These are phyloP conservation scores for Pteria penguin DNA, from an alignment of 2,888 invertebrate species.

Conservation along the genomic window DNA sequence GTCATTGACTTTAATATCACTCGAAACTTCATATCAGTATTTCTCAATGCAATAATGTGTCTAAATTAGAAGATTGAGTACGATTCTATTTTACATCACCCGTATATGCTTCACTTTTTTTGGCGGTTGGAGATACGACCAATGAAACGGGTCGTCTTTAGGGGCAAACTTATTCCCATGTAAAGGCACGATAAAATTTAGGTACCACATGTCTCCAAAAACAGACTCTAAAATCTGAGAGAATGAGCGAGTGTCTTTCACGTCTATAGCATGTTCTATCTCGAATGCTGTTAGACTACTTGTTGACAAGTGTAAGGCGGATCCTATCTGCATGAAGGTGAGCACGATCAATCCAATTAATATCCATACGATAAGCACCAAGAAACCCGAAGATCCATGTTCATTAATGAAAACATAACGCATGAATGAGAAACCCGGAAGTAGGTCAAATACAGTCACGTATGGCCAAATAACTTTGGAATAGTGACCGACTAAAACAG, in stretches of 20 bases:
- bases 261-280: slow-evolving; percentile 59
- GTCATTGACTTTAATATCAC: too few species aligned
- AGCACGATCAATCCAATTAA: slow-evolving; percentile 63
- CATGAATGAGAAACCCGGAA: slow-evolving; percentile 62
- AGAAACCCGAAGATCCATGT: slow-evolving; percentile 44
- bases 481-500: slow-evolving; percentile 47
- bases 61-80: too few species aligned
- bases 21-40: too few species aligned
- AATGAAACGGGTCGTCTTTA: slow-evolving; percentile 18
- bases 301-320: slow-evolving; percentile 53
- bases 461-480: slow-evolving; percentile 37
- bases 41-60: too few species aligned
- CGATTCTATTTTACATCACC: too few species aligned
- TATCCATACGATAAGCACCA: slow-evolving; percentile 61
- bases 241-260: slow-evolving; percentile 56
- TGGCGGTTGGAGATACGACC: slow-evolving; percentile 8
- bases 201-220: slow-evolving; percentile 68
- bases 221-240: slow-evolving; percentile 61
- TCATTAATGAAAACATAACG: slow-evolving; percentile 61
- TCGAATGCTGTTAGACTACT: slow-evolving; percentile 73
- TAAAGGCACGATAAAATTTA: slow-evolving; percentile 70
- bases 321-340: slow-evolving; percentile 59
- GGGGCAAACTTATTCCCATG: slow-evolving; percentile 23
- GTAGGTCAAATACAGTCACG: slow-evolving; percentile 59
- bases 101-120: background rate